Percentiles rank a stretch among this genome's conserved stretches.
These are phyloP conservation scores for Ceryle rudis DNA, from an alignment of 2,797 vertebrate genomes.

Conservation along the genomic window DNA sequence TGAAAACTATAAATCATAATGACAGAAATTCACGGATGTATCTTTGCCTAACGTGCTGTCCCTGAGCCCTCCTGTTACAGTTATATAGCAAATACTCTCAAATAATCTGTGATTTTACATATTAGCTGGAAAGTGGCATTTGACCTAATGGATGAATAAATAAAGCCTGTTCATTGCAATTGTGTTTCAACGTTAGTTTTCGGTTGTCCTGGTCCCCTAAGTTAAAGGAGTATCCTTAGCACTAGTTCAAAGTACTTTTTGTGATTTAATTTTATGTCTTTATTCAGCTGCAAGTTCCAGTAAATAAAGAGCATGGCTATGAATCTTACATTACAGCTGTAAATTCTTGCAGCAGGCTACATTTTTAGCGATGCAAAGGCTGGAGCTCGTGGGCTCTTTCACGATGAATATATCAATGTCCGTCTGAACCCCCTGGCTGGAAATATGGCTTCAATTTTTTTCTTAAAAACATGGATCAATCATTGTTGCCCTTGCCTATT, in stretches of 20 bases:
- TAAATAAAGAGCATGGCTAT: constrained; percentile 67
- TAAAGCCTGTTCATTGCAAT: background rate
- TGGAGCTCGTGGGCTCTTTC: background rate
- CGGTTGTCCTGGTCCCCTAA: background rate
- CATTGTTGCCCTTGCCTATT: constrained; percentile 72
- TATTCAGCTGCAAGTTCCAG: constrained; percentile 54
- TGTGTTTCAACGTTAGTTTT: background rate
- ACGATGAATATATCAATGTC: constrained; percentile 74
- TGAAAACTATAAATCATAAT: background rate
- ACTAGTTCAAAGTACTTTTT: constrained; percentile 7
- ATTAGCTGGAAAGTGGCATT: background rate
- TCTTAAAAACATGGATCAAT: constrained; percentile 75
- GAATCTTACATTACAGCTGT: constrained; percentile 66
- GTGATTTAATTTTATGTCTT: constrained; percentile 69
- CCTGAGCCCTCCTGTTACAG: background rate
- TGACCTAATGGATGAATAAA: background rate
- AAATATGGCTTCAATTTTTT: constrained; percentile 75
- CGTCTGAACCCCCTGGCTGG: background rate
- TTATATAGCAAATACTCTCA: background rate
- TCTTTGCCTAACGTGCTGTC: background rate
- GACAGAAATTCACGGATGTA: background rate
- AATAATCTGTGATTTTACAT: background rate
- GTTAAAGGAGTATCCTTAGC: background rate
- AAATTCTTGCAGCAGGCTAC: constrained; percentile 70
- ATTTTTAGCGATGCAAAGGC: constrained; percentile 51